A percentile compares a stretch with the other conserved stretches of the same genome.
These are phyloP conservation scores for Tichodroma muraria DNA, from an alignment of 2,113 vertebrate genomes.

Conservation along the genomic window DNA sequence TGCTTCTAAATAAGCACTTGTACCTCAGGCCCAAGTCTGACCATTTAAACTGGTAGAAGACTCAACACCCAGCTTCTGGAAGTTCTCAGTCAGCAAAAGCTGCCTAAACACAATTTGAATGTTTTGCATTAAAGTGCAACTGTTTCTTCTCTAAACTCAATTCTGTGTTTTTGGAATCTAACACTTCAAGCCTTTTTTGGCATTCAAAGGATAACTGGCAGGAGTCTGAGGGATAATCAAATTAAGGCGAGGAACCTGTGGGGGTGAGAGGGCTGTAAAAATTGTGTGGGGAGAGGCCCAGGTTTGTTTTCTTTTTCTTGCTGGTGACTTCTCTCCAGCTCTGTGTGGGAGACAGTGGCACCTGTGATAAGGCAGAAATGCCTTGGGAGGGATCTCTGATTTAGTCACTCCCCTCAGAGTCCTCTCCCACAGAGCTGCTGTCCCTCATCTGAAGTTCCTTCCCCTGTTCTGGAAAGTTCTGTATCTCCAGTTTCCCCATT, in stretches of 20 bases:
- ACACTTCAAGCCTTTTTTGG: neutral
- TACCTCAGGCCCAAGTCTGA: neutral
- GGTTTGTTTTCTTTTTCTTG: neutral
- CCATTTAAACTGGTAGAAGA: neutral
- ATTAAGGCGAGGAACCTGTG: neutral
- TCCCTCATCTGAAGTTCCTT: too few relatives aligned
- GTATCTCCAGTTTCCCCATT: too few relatives aligned
- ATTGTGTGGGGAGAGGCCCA: too few relatives aligned
- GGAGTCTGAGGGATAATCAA: neutral
- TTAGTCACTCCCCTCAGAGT: too few relatives aligned
- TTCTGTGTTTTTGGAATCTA: neutral
- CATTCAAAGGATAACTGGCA: neutral
- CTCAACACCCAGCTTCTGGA: too few relatives aligned
- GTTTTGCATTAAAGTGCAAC: neutral
- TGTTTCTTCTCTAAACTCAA: neutral
- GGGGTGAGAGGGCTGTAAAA: neutral
- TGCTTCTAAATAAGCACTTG: neutral
- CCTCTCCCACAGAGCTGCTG: too few relatives aligned
- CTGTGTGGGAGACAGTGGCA: too few relatives aligned
- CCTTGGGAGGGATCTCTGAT: too few relatives aligned
- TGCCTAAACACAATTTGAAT: neutral
- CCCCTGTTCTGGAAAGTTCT: too few relatives aligned
- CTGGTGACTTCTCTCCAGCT: neutral
- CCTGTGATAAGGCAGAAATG: too few relatives aligned
- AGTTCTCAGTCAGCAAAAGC: neutral